Percentiles rank a stretch among this genome's conserved stretches.
These are phyloP conservation scores for Hemicrepidius hirtus DNA, from an alignment of 2,888 invertebrate species.

Conservation along the genomic window DNA sequence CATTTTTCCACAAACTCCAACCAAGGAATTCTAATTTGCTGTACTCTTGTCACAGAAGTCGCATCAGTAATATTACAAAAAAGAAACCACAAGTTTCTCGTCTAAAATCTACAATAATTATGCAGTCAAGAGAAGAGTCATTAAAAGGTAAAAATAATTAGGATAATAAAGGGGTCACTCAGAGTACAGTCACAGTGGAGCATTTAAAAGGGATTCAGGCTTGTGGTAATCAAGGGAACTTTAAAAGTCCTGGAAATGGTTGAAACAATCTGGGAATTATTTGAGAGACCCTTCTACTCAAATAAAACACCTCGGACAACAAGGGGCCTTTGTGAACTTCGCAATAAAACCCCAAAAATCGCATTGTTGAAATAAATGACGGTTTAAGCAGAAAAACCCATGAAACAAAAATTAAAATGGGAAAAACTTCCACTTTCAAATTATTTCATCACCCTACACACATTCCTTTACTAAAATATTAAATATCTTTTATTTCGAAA, in stretches of 20 bases:
- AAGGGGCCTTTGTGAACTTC: not conserved
- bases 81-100: slow-evolving; percentile 19
- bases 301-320: slow-evolving; percentile 29
- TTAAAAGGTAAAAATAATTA: slow-evolving; percentile 34
- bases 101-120: slow-evolving; percentile 32
- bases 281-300: slow-evolving; percentile 13
- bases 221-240: slow-evolving; percentile 31
- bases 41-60: slow-evolving; percentile 42
- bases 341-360: slow-evolving; percentile 19
- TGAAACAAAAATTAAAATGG: not conserved
- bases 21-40: slow-evolving; percentile 51
- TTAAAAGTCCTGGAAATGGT: slow-evolving; percentile 26
- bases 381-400: not conserved
- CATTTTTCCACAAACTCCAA: slow-evolving; percentile 52
- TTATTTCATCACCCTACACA: too few relatives aligned
- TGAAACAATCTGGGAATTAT: slow-evolving; percentile 32
- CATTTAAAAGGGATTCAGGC: slow-evolving; percentile 34
- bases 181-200: slow-evolving; percentile 14
- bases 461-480: too few relatives aligned
- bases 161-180: slow-evolving; percentile 32
- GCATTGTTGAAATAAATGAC: not conserved
- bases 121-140: slow-evolving; percentile 21
- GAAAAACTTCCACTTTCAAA: too few relatives aligned
- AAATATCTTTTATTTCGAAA: too few relatives aligned
- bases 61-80: slow-evolving; percentile 37